Conservation (phyloP, 1,140 invertebrate genomes). For the Oedothorax gibbosus region DNA sequence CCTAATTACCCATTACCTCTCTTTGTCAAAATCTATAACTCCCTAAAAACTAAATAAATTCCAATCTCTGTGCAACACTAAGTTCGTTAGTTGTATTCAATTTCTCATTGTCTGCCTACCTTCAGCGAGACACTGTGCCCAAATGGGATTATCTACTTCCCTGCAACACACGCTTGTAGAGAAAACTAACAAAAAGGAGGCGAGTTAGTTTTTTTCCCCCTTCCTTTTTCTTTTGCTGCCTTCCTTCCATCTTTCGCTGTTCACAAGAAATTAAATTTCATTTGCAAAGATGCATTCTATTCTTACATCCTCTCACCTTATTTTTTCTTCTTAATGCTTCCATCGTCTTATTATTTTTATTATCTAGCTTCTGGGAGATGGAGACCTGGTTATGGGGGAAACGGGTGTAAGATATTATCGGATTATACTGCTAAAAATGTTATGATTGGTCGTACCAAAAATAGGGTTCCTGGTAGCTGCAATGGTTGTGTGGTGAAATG, state of each 20-base stretch:
- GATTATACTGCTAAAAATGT: too few relatives aligned
- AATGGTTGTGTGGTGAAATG: too few relatives aligned
- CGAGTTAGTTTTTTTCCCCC: not conserved
- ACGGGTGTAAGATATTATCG: not conserved
- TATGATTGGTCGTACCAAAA: too few relatives aligned
- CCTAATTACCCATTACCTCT: too few relatives aligned
- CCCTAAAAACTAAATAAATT: too few relatives aligned
- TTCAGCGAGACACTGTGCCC: not conserved
- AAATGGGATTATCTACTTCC: conserved; percentile 53
- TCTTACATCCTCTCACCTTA: not conserved
- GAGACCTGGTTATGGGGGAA: not conserved
- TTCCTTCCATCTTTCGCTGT: conserved; percentile 15
- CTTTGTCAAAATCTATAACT: too few relatives aligned
- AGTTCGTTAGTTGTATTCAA: conserved; percentile 46
- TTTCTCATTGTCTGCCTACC: conserved; percentile 28
- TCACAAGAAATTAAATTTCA: conserved; percentile 60
- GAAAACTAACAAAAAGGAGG: conserved; percentile 19
- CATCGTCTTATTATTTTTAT: conserved; percentile 52
- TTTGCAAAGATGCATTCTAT: conserved; percentile 59
- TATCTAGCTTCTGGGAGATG: not conserved
- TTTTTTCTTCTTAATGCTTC: conserved; percentile 12
- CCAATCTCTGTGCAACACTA: too few relatives aligned
- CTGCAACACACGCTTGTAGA: not conserved
- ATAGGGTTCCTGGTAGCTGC: too few relatives aligned
- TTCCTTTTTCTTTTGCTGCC: not conserved